phyloP scores from a whole-genome alignment of 2,888 invertebrate genomes.

The Entomobrya multifasciata region DNA sequence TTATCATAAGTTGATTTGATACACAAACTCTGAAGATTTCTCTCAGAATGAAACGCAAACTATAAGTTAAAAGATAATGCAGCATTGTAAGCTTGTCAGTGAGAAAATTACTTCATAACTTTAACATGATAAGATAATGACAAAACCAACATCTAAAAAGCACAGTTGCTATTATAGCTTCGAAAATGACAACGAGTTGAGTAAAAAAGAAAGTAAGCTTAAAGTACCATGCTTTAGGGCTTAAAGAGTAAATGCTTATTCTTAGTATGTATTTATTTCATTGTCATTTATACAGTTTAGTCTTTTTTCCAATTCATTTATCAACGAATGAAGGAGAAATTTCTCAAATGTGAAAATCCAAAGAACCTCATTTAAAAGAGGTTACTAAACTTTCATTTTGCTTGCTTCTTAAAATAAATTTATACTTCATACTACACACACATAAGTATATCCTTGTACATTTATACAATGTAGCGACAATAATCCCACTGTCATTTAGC shows the following conservation, averaged over 20 bases:
- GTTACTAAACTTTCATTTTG: conserved; percentile 19
- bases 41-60: too few relatives aligned
- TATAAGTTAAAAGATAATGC: too few relatives aligned
- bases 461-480: conserved; percentile 14
- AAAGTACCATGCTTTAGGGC: not conserved
- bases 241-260: not conserved
- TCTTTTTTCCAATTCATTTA: conserved; percentile 64
- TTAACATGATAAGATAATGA: not conserved
- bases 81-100: not conserved
- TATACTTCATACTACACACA: not conserved
- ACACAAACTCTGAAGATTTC: too few relatives aligned
- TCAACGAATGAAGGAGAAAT: conserved; percentile 43
- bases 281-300: conserved; percentile 35
- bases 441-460: not conserved
- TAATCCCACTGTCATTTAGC: conserved; percentile 57
- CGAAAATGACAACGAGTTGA: conserved; percentile 12
- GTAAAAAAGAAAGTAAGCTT: not conserved
- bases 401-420: not conserved
- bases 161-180: not conserved
- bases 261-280: not conserved
- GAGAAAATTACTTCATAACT: not conserved
- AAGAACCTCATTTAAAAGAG: not conserved
- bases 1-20: too few relatives aligned
- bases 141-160: not conserved
- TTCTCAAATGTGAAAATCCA: conserved; percentile 13